These are phyloP conservation scores for Eilema sororculum DNA, from an alignment of 2,888 invertebrate species.

Conservation along the genomic window DNA sequence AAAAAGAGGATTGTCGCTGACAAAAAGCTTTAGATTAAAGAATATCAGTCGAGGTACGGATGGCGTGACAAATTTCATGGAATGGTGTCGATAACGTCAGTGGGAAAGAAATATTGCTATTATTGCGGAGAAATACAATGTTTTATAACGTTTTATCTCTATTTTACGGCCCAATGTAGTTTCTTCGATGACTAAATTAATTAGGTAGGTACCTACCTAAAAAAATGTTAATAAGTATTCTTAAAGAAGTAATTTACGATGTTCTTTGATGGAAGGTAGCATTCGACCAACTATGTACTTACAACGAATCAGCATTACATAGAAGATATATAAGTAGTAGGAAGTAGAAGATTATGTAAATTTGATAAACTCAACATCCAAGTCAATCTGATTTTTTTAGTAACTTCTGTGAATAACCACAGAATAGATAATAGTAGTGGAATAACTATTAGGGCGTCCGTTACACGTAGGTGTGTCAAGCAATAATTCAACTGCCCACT, in stretches of 20 bases:
- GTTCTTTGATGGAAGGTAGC: background rate
- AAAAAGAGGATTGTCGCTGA: constrained; percentile 9
- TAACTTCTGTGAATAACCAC: no score
- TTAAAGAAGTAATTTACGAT: background rate
- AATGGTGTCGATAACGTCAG: constrained; percentile 42
- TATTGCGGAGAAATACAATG: background rate
- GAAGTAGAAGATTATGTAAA: no score
- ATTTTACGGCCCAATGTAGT: background rate
- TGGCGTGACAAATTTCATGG: constrained; percentile 38
- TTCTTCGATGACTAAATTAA: background rate
- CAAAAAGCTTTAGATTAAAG: constrained; percentile 12
- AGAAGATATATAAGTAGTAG: no score
- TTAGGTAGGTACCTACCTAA: no score
- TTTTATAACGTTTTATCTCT: background rate
- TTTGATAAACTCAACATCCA: no score
- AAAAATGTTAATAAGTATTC: background rate
- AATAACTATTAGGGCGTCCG: no score
- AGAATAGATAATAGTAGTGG: no score
- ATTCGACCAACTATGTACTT: background rate
- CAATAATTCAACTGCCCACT: no score
- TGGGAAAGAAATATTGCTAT: constrained; percentile 28
- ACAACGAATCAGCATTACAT: background rate
- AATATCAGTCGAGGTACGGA: constrained; percentile 26
- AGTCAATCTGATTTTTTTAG: no score
- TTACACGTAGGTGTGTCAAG: no score